These are phyloP conservation scores for Aphaenogaster rudis DNA, from an alignment of 1,140 invertebrate genomes.

Conservation along the genomic window DNA sequence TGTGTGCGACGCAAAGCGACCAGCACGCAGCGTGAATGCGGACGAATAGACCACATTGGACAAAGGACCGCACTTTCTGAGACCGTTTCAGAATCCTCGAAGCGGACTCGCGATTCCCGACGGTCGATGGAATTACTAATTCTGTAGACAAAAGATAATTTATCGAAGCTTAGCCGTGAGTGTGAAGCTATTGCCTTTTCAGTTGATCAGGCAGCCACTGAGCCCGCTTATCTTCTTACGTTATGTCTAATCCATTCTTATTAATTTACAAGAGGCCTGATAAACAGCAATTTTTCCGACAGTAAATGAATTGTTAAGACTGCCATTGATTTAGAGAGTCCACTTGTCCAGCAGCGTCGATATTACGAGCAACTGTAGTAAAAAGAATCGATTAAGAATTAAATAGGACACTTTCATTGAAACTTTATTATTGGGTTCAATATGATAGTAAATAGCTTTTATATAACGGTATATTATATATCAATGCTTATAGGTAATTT, in stretches of 20 bases:
- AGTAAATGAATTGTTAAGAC: slow-evolving; percentile 16
- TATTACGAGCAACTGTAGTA: neutral
- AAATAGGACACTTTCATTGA: neutral
- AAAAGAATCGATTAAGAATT: slow-evolving; percentile 1
- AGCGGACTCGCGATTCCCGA: slow-evolving; percentile 21
- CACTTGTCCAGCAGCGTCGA: neutral
- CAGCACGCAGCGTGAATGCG: slow-evolving; percentile 54
- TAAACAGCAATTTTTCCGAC: slow-evolving; percentile 23
- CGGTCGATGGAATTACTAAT: slow-evolving; percentile 67
- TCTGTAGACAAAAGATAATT: slow-evolving; percentile 73
- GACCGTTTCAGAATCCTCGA: slow-evolving; percentile 51
- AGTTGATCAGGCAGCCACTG: slow-evolving; percentile 25
- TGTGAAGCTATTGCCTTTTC: slow-evolving; percentile 43
- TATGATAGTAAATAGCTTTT: neutral
- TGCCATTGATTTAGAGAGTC: neutral
- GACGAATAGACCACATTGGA: slow-evolving; percentile 56
- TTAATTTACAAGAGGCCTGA: slow-evolving; percentile 46
- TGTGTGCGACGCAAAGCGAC: slow-evolving; percentile 11
- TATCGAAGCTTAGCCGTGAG: slow-evolving; percentile 61
- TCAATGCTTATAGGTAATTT: neutral
- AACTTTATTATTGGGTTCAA: neutral
- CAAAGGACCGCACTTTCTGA: slow-evolving; percentile 61
- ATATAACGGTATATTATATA: neutral
- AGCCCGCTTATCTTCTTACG: slow-evolving; percentile 53
- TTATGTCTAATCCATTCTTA: slow-evolving; percentile 42